Evolutionary conservation across 2,888 invertebrate genomes (phyloP).

Genomic region (Mantis religiosa): DNA sequence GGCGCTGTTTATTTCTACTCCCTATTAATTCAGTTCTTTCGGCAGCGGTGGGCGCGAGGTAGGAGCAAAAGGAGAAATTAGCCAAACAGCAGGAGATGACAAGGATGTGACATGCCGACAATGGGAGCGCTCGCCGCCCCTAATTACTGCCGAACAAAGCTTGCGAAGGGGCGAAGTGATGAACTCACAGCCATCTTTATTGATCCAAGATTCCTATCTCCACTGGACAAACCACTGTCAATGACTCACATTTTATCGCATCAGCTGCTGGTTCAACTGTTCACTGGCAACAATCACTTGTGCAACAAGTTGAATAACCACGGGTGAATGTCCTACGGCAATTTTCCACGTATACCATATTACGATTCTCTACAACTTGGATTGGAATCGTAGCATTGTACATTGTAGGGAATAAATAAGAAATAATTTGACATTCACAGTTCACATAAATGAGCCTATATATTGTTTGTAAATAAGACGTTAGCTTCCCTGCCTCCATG

Average conservation of each 20-base stretch:
- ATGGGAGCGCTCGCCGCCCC: constrained; percentile 19
- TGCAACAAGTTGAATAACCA: too few relatives aligned
- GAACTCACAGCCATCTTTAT: constrained; percentile 13
- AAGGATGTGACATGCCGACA: constrained; percentile 25
- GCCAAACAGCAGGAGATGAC: constrained; percentile 26
- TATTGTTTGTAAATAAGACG: too few relatives aligned
- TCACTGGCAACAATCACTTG: too few relatives aligned
- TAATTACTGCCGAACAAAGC: constrained; percentile 26
- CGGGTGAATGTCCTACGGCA: too few relatives aligned
- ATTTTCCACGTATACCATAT: too few relatives aligned
- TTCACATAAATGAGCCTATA: too few relatives aligned
- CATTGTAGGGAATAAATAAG: too few relatives aligned
- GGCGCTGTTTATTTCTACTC: not conserved
- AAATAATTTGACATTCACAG: too few relatives aligned
- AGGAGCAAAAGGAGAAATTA: constrained; percentile 13
- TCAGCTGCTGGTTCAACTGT: not conserved
- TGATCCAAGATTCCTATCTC: not conserved
- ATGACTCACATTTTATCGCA: not conserved
- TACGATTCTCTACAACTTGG: too few relatives aligned
- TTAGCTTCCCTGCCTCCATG: too few relatives aligned
- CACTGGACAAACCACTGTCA: not conserved
- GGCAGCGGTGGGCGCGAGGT: not conserved
- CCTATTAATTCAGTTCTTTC: not conserved
- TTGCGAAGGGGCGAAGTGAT: not conserved
- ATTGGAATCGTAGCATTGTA: too few relatives aligned